These are phyloP conservation scores for Argopecten irradians DNA, from an alignment of 1,140 invertebrate genomes.

Conservation along the genomic window DNA sequence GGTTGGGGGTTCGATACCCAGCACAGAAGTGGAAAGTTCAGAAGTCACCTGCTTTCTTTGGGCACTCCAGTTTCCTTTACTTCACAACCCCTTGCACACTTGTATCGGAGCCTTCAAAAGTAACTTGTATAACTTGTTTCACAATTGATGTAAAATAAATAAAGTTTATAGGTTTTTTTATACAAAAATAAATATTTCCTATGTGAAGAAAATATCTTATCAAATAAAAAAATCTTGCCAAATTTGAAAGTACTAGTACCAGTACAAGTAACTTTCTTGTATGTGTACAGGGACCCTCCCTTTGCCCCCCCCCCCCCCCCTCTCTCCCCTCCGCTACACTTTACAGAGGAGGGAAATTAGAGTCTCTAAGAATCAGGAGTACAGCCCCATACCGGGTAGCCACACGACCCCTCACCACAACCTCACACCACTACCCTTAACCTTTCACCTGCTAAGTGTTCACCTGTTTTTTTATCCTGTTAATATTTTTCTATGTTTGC, in stretches of 20 bases:
- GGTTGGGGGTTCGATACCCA: too few relatives aligned
- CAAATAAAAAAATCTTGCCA: neutral
- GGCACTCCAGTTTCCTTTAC: too few relatives aligned
- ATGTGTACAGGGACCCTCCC: too few relatives aligned
- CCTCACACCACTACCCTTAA: too few relatives aligned
- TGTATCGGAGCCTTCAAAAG: too few relatives aligned
- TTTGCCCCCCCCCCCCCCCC: too few relatives aligned
- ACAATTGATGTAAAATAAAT: too few relatives aligned
- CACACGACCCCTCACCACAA: neutral
- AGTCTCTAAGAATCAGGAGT: neutral
- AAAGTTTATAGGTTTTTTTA: neutral
- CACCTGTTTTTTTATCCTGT: neutral
- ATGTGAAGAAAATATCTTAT: neutral
- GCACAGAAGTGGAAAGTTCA: too few relatives aligned
- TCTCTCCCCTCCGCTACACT: neutral
- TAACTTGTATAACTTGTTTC: too few relatives aligned
- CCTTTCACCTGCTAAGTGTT: too few relatives aligned
- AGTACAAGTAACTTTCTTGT: neutral
- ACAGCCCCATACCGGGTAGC: neutral
- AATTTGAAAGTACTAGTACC: neutral
- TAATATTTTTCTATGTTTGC: neutral
- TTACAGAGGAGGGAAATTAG: neutral
- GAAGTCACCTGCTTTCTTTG: too few relatives aligned
- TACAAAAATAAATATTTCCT: neutral
- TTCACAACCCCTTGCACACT: too few relatives aligned